Base-by-base conservation (phyloP, 1,140 invertebrate species). In the Akabosia matsudoensis region DNA sequence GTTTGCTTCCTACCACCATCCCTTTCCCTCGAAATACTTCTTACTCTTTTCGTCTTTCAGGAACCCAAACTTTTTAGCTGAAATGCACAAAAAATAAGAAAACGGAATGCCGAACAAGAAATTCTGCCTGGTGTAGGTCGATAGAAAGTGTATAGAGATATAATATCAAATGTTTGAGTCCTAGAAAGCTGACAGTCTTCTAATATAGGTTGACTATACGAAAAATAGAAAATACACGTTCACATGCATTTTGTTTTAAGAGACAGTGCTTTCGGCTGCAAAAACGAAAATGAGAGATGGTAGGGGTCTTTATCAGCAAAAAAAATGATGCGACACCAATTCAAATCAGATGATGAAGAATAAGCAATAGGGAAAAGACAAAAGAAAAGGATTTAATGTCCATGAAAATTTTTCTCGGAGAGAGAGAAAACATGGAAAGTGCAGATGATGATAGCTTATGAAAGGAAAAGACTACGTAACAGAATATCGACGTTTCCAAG, bases 21-120 rank as follows among this genome's bases (percentile, higher is more conserved):
- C n/a, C 3, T 56, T 56, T 16, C 22, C 3, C 54, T 56, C 18
- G 37, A 7, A 7, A 10, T 18, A 10, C 7, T 24, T 24, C 37
- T 45, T 22, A 4, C 22, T 56, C 54, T 56, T 13, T 56, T 22
- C 24, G 10, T 24, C 3, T 56, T n/a, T n/a, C 24, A 13, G 4
- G n/a, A n/a, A 56, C 24, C 13, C 54, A 13, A 56, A 56, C 54
- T 56, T 56, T 56, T 56, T 56, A 56, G 54, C 54, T 56, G 13
- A 24, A 56, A 56, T 56, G 54, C n/a, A 56, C 24, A 56, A 56
- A 56, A 22, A 56, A 56, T 4, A 24, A 56, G n/a, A 22, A 56
- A 56, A 56, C 13, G n/a, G n/a, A 13, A 56, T n/a, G n/a, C n/a
- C n/a, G n/a, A n/a, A n/a, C n/a, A n/a, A n/a, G n/a, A n/a, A n/a